These are phyloP conservation scores for Yponomeuta sedellus DNA, from an alignment of 2,888 invertebrate species.

Conservation along the genomic window DNA sequence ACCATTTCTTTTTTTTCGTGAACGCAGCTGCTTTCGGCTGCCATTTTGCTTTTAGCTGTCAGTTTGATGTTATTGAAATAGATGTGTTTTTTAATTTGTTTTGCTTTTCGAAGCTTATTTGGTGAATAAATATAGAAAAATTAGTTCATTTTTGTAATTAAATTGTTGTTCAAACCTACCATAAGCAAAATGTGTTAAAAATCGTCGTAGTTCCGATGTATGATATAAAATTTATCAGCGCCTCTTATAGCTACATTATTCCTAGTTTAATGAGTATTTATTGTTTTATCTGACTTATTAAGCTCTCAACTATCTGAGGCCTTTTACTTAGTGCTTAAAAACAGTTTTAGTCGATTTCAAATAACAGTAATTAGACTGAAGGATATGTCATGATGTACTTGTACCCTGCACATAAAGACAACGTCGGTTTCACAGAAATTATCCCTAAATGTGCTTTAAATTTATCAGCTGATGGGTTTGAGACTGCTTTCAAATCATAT, in stretches of 20 bases:
- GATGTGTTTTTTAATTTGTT: conserved; percentile 27
- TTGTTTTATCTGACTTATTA: not conserved
- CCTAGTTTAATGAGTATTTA: not conserved
- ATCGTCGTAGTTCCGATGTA: conserved; percentile 44
- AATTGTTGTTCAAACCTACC: conserved; percentile 27
- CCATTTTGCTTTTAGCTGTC: conserved; percentile 64
- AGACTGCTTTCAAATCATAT: not conserved
- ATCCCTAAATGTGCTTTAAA: not conserved
- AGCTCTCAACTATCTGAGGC: not conserved
- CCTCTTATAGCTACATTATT: not conserved
- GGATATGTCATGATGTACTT: conserved; percentile 48
- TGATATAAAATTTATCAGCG: conserved; percentile 25
- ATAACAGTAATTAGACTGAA: conserved; percentile 42
- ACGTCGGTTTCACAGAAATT: not conserved
- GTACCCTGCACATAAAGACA: conserved; percentile 5
- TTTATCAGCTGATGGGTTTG: not conserved
- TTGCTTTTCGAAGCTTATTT: conserved; percentile 30
- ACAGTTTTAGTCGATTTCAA: not conserved
- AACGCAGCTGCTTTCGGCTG: conserved; percentile 24
- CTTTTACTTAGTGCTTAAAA: not conserved
- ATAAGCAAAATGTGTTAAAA: conserved; percentile 37
- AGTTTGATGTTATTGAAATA: conserved; percentile 69
- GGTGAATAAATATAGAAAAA: conserved; percentile 21
- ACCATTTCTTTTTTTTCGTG: not conserved
- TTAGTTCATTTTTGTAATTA: conserved; percentile 29